Base-by-base conservation (phyloP, 2,113 vertebrate species). In the Meriones unguiculatus region DNA sequence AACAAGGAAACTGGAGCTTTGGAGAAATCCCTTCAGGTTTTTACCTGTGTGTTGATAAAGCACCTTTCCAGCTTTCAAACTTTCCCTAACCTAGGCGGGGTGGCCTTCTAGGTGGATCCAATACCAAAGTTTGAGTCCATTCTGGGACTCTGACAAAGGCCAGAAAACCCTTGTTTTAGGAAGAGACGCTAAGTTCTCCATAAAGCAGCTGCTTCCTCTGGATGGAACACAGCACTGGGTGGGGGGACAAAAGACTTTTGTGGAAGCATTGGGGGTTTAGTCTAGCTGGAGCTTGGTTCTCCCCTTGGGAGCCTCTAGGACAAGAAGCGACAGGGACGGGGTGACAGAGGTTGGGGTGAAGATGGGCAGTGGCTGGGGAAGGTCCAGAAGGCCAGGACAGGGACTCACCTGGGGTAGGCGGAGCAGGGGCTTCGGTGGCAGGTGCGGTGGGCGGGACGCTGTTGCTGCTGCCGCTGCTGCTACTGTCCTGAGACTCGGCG, bases 341-440 rank as follows among this genome's bases (percentile, higher is more conserved):
- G 62, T n/a, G 90, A 62, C 77, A 0, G 35, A 35, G 67, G 70
- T 78, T 4, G 86, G 67, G 54, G 13, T 2, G 5, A 38, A 77
- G 81, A 90, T 6, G 17, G 65, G 88, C 52, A 52, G 87, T 50
- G 20, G 17, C 87, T 2, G 64, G 50, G 86, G 14, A 41, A 76
- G 50, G 38, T 52, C 46, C 41, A 9, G 54, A 24, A 17, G 41
- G 69, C 81, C 5, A 69, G 46, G 46, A 18, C 91, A 0, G 64
- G 50, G 89, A 96, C 97, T 98, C 81, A 97, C 97, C 97, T 97
- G 90, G 90, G 88, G 95, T 76, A 57, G 96, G 80, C 57, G 84
- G 50, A 2, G 94, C 54, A 46, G 84, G 91, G 72, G 76, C 54
- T 89, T 91, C 78, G 50, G 97, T 64, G 95, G 94, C 97, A 95